A percentile compares a stretch with the other conserved stretches of the same genome.
These are phyloP conservation scores for Myotis lucifugus DNA, from an alignment of 2,113 vertebrate species.

Conservation along the genomic window DNA sequence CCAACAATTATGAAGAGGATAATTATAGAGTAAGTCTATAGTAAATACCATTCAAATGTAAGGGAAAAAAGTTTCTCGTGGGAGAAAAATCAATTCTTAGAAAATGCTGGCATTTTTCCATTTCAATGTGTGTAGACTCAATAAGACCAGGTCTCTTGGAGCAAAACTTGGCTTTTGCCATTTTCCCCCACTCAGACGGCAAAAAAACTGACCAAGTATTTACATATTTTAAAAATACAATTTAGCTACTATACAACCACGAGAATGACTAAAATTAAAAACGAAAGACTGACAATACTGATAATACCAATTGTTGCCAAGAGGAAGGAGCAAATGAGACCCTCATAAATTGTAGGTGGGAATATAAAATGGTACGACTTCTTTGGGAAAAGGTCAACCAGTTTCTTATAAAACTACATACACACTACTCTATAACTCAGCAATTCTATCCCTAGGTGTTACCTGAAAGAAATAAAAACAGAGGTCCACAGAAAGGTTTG, in stretches of 20 bases:
- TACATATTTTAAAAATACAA: background rate
- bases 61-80: background rate
- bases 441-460: background rate
- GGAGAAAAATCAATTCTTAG: background rate
- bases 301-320: background rate
- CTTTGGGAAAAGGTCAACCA: background rate
- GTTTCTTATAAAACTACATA: background rate
- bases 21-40: background rate
- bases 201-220: background rate
- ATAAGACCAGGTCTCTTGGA: background rate
- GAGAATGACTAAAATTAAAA: background rate
- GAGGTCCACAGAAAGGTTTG: background rate
- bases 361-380: background rate
- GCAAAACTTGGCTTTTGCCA: background rate
- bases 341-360: background rate
- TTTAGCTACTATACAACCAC: background rate
- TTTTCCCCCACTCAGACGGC: background rate
- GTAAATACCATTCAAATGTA: background rate
- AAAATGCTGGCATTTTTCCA: background rate
- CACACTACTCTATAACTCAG: background rate
- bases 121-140: background rate
- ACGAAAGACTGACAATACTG: background rate
- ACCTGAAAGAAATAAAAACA: conserved; percentile 24
- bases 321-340: background rate
- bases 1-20: background rate